Evolutionary conservation across 2,888 invertebrate genomes (phyloP), one percentile per base, ranked within the genome.

Genomic region (Acrobasis consociella): DNA sequence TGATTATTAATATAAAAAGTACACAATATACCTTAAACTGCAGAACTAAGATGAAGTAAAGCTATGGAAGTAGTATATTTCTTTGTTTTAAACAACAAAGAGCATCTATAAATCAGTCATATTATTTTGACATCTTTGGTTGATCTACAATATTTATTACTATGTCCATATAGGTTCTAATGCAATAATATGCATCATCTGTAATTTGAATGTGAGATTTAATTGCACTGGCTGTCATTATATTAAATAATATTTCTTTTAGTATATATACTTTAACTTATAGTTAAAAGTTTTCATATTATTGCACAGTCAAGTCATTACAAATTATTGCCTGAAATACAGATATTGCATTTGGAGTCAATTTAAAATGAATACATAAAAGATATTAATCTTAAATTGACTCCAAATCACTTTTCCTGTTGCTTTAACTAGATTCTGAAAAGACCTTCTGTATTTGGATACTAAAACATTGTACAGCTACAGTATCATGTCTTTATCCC

Each of bases 261-360:
- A 78, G n/a, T n/a, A 22, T 22, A 79, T 77, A 75, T 77, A 72
- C 76, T 85, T 89, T 91, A 86, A 90, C 89, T 91, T 89, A 89
- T 72, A 91, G 90, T 89, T 90, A 91, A 87, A 81, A 80, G 75
- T 83, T 56, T 85, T 84, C n/a, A 46, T n/a, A 79, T 86, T 91
- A 91, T 91, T 91, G 91, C 91, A 91, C 91, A 86, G 91, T 83
- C 78, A 81, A 81, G 77, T 76, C 78, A 80, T 72, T 74, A 73
- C 72, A 76, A 70, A 72, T 78, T 82, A 82, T 83, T 85, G 80
- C 83, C 77, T 73, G 80, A 72, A 75, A 69, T 71, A 72, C 62
- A 62, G 60, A 60, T 75, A 75, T 73, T 75, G 73, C 76, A 73
- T 75, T 77, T 69, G 70, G 72, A 75, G 77, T 74, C 69, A 75